Evolutionary conservation across 2,797 vertebrate genomes (phyloP).

Genomic region (Sorex maritimensis): DNA sequence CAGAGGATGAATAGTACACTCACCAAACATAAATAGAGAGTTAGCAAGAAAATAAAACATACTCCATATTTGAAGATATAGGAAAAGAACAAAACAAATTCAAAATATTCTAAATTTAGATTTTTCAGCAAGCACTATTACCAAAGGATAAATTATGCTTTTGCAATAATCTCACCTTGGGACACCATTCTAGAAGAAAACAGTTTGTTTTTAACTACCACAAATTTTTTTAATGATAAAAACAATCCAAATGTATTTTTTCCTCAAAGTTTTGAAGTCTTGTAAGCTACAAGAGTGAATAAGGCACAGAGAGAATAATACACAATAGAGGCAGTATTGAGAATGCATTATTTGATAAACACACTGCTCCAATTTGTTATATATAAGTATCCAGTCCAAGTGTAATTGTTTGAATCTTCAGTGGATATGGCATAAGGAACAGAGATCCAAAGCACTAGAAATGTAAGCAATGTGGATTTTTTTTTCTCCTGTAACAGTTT

Average conservation of each 20-base stretch:
- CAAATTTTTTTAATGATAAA: background rate
- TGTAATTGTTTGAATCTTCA: background rate
- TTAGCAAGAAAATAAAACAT: background rate
- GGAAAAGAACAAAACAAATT: conserved; percentile 26
- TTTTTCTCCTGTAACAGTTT: background rate
- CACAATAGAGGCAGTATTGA: background rate
- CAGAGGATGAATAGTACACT: background rate
- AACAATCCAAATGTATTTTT: conserved; percentile 18
- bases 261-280: background rate
- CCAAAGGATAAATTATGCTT: background rate
- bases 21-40: conserved; percentile 5
- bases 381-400: background rate
- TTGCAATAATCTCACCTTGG: background rate
- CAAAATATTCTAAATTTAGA: background rate
- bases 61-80: background rate
- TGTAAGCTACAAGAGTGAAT: conserved; percentile 10
- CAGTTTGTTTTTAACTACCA: background rate
- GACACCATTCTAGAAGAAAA: background rate
- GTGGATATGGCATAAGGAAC: background rate
- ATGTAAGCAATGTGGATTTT: background rate
- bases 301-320: background rate
- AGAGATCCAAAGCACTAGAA: background rate
- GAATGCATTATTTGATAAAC: conserved; percentile 24
- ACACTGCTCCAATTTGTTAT: background rate
- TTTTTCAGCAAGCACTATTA: background rate